Percentiles rank a stretch among this genome's conserved stretches.
Evolutionary conservation across 2,888 invertebrate genomes (phyloP).

Genomic region (Listrodromus nycthemerus): DNA sequence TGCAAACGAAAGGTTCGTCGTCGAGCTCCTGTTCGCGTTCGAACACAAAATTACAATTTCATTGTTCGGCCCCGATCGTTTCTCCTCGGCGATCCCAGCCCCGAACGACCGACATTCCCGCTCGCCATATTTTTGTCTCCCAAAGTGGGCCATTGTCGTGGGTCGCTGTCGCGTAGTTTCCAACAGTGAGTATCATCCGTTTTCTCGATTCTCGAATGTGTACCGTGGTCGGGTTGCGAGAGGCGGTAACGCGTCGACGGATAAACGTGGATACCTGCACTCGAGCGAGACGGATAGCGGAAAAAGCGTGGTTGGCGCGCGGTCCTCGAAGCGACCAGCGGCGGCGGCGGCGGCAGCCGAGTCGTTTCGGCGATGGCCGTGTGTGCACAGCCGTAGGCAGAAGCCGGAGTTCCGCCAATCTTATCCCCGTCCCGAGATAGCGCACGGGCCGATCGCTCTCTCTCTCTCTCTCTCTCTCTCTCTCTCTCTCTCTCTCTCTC

Average conservation of each 20-base stretch:
- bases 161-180: neutral
- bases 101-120: too few relatives aligned
- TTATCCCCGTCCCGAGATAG: slow-evolving; percentile 79
- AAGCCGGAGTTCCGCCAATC: slow-evolving; percentile 67
- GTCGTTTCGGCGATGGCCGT: neutral
- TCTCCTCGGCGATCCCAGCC: slow-evolving; percentile 24
- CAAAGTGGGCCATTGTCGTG: neutral
- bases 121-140: neutral
- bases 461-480: too few relatives aligned
- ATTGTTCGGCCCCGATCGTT: too few relatives aligned
- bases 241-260: neutral
- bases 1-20: too few relatives aligned
- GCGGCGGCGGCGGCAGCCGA: slow-evolving; percentile 67
- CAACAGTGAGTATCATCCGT: neutral
- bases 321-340: slow-evolving; percentile 67
- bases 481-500: too few relatives aligned
- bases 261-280: neutral
- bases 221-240: neutral
- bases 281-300: neutral
- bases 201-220: neutral
- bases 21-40: too few relatives aligned
- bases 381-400: neutral
- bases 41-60: too few relatives aligned
- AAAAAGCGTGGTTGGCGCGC: slow-evolving; percentile 61
- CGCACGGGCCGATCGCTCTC: slow-evolving; percentile 75